These are phyloP conservation scores for Oenanthe oenanthe DNA, from an alignment of 2,113 vertebrate genomes.

Conservation along the genomic window DNA sequence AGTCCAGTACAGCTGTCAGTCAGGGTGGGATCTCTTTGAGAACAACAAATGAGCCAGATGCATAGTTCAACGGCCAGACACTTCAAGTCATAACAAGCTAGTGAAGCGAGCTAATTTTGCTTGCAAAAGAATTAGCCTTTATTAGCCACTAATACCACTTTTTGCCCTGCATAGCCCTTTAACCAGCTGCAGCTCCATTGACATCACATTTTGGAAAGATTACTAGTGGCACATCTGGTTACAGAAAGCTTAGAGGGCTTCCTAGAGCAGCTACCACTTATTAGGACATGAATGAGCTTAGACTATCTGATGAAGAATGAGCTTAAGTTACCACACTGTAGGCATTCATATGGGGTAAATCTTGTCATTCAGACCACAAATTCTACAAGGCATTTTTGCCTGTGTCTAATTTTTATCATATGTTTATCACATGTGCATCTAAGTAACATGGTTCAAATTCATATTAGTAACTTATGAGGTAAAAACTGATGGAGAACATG, in stretches of 20 bases:
- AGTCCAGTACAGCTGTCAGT: slow-evolving; percentile 55
- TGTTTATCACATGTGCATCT: neutral
- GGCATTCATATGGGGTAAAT: neutral
- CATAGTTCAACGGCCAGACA: slow-evolving; percentile 65
- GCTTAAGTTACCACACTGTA: neutral
- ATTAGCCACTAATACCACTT: slow-evolving; percentile 69
- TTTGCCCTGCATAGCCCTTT: slow-evolving; percentile 52
- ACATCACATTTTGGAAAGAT: slow-evolving; percentile 61
- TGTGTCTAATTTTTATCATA: neutral
- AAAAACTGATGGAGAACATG: neutral
- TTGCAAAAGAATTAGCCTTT: slow-evolving; percentile 74
- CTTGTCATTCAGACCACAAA: neutral
- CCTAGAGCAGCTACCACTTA: slow-evolving; percentile 4
- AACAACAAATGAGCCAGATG: slow-evolving; percentile 72
- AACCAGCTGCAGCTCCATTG: slow-evolving; percentile 63
- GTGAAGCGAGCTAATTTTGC: slow-evolving; percentile 72
- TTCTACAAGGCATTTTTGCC: neutral
- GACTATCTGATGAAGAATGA: neutral
- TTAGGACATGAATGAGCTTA: neutral
- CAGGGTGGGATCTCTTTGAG: slow-evolving; percentile 58
- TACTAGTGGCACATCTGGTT: slow-evolving; percentile 40
- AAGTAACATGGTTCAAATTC: neutral
- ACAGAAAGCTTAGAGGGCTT: slow-evolving; percentile 36
- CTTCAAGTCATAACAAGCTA: slow-evolving; percentile 76
- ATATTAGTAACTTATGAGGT: neutral